Conservation (phyloP, 2,113 vertebrate genomes). For the Mus spicilegus region DNA sequence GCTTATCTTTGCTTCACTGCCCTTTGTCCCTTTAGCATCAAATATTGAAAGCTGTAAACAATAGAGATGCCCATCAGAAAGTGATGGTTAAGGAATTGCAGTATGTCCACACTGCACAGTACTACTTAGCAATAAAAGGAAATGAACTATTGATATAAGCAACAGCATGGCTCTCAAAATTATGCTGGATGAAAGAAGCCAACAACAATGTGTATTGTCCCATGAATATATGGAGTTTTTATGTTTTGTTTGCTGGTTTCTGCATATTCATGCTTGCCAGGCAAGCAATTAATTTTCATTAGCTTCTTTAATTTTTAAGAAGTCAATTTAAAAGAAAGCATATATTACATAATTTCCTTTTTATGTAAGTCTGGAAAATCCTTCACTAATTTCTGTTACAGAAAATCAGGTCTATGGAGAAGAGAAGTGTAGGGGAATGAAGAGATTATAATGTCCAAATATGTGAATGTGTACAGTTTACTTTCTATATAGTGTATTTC, state of each 20-base stretch:
- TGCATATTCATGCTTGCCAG: not conserved
- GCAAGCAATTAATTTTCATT: not conserved
- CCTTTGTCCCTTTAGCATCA: not conserved
- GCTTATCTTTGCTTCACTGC: not conserved
- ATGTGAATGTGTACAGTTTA: not conserved
- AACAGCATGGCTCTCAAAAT: not conserved
- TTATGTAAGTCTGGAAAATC: slow-evolving; percentile 22
- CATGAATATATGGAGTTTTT: not conserved
- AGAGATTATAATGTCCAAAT: not conserved
- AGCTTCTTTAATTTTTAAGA: not conserved
- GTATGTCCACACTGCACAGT: not conserved
- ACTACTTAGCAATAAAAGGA: not conserved
- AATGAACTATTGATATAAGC: not conserved
- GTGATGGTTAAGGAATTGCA: not conserved
- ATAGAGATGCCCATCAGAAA: not conserved
- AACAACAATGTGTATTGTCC: not conserved
- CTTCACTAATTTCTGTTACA: slow-evolving; percentile 5
- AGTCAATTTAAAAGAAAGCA: not conserved
- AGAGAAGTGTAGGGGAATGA: not conserved
- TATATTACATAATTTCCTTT: not conserved
- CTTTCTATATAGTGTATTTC: not conserved
- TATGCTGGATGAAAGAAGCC: not conserved
- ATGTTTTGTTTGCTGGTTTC: not conserved
- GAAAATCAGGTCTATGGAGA: not conserved
- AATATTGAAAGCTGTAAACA: not conserved